A percentile compares a stretch with the other conserved stretches of the same genome.
These are phyloP conservation scores for Temnothorax ravouxi DNA, from an alignment of 2,888 invertebrate species.

Conservation along the genomic window DNA sequence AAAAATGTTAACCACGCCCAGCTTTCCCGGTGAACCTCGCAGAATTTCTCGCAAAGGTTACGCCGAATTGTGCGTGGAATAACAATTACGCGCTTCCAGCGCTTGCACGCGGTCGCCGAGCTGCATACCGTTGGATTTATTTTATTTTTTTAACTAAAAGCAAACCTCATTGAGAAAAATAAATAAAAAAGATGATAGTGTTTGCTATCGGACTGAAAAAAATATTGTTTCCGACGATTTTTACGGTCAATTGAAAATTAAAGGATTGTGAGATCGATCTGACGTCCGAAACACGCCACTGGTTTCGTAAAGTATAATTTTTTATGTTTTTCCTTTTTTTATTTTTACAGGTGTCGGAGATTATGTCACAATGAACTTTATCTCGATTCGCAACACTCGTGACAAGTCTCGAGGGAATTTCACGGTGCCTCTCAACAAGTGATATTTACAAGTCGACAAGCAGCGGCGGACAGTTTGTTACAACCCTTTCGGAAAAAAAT, in stretches of 20 bases:
- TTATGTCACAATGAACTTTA: conserved; percentile 21
- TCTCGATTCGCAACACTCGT: neutral
- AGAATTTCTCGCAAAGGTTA: conserved; percentile 33
- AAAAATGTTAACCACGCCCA: conserved; percentile 22
- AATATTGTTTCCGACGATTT: neutral
- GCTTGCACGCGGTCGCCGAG: neutral
- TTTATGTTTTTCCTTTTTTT: neutral
- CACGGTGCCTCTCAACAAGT: conserved; percentile 39
- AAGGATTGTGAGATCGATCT: neutral
- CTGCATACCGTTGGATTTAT: neutral
- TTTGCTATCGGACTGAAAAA: neutral
- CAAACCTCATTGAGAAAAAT: neutral
- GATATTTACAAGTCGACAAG: no score
- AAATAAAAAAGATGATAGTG: neutral
- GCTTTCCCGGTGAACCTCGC: neutral
- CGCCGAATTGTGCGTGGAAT: conserved; percentile 21
- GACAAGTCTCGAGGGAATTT: conserved; percentile 29
- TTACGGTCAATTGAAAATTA: neutral
- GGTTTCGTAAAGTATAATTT: neutral
- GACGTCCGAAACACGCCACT: neutral
- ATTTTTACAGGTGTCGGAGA: neutral
- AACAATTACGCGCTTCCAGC: conserved; percentile 17
- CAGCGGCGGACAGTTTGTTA: no score
- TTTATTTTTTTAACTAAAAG: neutral
- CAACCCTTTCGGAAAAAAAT: conserved; percentile 12